Base-by-base conservation (phyloP, 2,888 invertebrate genomes). In the Agonopterix subpropinquella region DNA sequence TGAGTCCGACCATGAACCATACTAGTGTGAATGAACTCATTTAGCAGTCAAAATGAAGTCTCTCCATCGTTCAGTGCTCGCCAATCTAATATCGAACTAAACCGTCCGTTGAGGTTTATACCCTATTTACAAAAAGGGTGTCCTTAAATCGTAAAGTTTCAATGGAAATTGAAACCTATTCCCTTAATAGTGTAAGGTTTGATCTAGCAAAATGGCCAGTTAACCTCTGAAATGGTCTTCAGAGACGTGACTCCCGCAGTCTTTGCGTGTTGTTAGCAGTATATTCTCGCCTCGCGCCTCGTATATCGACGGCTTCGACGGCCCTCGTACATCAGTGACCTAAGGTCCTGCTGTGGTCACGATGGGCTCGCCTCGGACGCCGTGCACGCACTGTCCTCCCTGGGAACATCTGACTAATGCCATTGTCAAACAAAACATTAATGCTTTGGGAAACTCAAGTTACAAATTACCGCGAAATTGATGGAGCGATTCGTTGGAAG, bases 1-100 rank as follows among this genome's bases (percentile, higher is more conserved):
- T 4, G 28, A 28, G 65, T 54, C 52, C 68, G 80, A 65, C 80
- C 79, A 67, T 80, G 80, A 82, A 79, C 79, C 73, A 28, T 73
- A 53, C 52, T 47, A 58, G 76, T 77, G 80, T 80, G 77, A 86
- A 85, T 73, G 84, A 85, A 82, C 86, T 82, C 86, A 78, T 82
- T 85, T 82, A 80, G 72, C 72, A 79, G 75, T 80, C 79, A 66
- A 77, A 80, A 82, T 77, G 73, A 39, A 11, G 39, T 9, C 11
- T 39, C 39, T 11, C n/a, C 11, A 11, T 39, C 39, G 10, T 39
- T 10, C 39, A n/a, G 42, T 7, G 11, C 8, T 42, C 13, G 42
- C 39, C 39, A 39, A 39, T 10, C n/a, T 39, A 39, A 39, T 11
- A 42, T 39, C 39, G 39, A n/a, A 39, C n/a, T 39, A n/a, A n/a